These are phyloP conservation scores for Neodiprion lecontei DNA, from an alignment of 1,140 invertebrate genomes.

Conservation along the genomic window DNA sequence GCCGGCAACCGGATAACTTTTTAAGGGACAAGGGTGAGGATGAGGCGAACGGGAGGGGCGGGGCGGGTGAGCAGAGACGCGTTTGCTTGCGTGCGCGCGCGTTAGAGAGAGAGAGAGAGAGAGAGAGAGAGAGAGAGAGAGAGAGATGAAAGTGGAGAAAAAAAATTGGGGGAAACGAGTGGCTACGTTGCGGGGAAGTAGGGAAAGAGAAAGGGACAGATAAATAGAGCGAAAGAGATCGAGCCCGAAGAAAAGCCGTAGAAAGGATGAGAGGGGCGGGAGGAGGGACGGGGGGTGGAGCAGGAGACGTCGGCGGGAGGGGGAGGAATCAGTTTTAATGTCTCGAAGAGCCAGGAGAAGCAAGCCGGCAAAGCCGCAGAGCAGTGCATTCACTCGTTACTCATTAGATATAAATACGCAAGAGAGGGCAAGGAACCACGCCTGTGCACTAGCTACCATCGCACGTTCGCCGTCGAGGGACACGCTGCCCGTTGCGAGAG, in stretches of 20 bases:
- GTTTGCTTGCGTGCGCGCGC: too few relatives aligned
- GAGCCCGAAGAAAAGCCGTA: neutral
- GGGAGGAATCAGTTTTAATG: conserved; percentile 5
- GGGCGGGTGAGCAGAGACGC: neutral
- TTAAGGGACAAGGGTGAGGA: neutral
- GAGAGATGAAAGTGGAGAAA: too few relatives aligned
- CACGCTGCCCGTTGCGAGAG: neutral
- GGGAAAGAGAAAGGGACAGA: conserved; percentile 1
- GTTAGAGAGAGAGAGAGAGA: neutral
- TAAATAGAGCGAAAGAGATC: conserved; percentile 1
- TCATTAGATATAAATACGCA: conserved; percentile 7
- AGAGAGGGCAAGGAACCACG: conserved; percentile 6
- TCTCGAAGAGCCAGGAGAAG: conserved; percentile 1
- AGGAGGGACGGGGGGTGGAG: neutral
- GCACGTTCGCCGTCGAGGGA: neutral
- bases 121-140: neutral
- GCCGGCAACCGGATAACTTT: conserved; percentile 6
- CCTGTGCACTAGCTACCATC: neutral
- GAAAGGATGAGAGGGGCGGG: too few relatives aligned
- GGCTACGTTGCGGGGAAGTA: neutral
- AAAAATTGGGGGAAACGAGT: too few relatives aligned
- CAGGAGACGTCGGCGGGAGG: neutral
- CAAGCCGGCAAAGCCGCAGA: conserved; percentile 1
- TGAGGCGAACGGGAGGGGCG: neutral
- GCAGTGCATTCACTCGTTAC: conserved; percentile 6